These are phyloP conservation scores for Lucinisca nassula DNA, from an alignment of 2,888 invertebrate species.

Conservation along the genomic window DNA sequence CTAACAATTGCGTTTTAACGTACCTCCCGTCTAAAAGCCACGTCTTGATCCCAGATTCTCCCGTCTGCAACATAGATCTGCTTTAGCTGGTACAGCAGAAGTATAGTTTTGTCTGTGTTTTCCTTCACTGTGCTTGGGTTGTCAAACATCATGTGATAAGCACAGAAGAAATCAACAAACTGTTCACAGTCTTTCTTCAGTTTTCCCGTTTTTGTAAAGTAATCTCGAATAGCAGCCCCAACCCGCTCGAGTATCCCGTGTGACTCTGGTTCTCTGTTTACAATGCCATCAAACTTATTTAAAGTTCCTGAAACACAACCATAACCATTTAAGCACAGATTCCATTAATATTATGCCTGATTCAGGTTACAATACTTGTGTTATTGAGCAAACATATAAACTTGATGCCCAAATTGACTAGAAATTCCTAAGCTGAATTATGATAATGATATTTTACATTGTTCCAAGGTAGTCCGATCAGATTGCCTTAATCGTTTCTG, in stretches of 20 bases:
- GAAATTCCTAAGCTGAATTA: neutral
- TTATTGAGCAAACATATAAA: neutral
- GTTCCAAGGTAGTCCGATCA: neutral
- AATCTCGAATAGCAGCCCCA: neutral
- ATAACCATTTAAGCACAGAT: neutral
- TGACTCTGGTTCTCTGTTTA: slow-evolving; percentile 33
- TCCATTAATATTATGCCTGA: neutral
- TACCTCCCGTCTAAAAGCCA: slow-evolving; percentile 27
- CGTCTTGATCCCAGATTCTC: slow-evolving; percentile 16
- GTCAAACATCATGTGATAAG: neutral
- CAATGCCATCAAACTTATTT: slow-evolving; percentile 60
- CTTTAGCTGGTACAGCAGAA: slow-evolving; percentile 2
- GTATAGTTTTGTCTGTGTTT: neutral
- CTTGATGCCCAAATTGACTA: neutral
- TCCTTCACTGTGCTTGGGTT: neutral
- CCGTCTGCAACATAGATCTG: slow-evolving; percentile 34
- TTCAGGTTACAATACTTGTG: neutral
- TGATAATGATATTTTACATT: neutral
- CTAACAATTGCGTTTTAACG: too few relatives aligned
- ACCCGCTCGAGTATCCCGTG: neutral
- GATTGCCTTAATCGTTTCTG: too few relatives aligned
- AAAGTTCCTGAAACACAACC: slow-evolving; percentile 34
- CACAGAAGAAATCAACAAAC: neutral
- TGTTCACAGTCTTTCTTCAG: neutral
- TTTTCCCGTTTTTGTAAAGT: neutral